A percentile compares a stretch with the other conserved stretches of the same genome.
These are phyloP conservation scores for Thereuonema tuberculata DNA, from an alignment of 1,140 invertebrate species.

Conservation along the genomic window DNA sequence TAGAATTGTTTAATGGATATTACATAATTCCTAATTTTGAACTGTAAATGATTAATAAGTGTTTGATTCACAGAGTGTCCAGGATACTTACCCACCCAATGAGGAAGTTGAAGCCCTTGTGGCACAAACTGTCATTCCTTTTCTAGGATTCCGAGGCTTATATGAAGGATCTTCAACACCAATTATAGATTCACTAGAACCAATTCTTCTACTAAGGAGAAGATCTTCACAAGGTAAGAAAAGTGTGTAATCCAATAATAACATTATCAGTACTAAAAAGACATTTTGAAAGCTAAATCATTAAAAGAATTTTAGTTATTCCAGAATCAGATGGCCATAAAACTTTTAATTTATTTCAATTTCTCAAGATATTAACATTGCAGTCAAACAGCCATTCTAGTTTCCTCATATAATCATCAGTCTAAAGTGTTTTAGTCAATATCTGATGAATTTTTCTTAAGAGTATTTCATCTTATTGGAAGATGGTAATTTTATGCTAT, in stretches of 20 bases:
- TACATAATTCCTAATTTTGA: no score
- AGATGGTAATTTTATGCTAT: no score
- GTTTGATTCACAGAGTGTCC: constrained; percentile 3
- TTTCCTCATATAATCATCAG: no score
- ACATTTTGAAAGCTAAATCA: neutral
- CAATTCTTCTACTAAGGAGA: neutral
- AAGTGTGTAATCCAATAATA: neutral
- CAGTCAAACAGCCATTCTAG: no score
- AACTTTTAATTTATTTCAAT: no score
- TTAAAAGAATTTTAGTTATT: neutral
- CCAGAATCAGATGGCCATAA: no score
- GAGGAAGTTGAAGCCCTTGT: constrained; percentile 8
- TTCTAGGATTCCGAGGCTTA: constrained; percentile 9
- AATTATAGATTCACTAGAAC: constrained; percentile 7
- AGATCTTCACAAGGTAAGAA: neutral
- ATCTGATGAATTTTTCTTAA: no score
- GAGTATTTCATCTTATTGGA: no score
- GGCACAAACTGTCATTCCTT: constrained; percentile 5
- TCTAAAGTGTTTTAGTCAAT: no score
- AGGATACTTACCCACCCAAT: constrained; percentile 8
- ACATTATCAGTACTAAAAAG: neutral
- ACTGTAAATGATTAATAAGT: no score
- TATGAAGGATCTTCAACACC: constrained; percentile 10
- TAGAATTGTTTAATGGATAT: no score
- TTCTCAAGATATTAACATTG: no score